Base-by-base conservation (phyloP, 2,888 invertebrate genomes). In the Calameuta pallipes region DNA sequence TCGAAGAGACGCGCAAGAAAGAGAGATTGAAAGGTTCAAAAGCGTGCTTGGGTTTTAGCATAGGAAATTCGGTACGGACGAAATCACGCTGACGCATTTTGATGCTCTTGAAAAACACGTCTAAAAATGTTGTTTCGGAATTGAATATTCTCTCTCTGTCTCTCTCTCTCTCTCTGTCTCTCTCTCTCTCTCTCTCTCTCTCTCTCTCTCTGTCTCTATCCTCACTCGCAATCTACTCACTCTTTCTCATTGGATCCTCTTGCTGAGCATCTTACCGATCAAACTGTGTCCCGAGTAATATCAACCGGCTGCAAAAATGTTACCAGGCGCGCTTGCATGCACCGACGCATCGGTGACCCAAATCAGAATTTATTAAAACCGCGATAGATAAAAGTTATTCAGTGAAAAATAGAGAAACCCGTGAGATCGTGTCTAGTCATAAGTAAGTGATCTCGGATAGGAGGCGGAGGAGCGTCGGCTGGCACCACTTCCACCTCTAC, bases 381-480 rank as follows among this genome's bases (percentile, higher is more conserved):
- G 83, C 83, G 80, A 80, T 80, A 79, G 83, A 85, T 83, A 85
- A 85, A 87, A 84, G 86, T 88, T 88, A 87, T 83, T 84, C 76
- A 80, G 82, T 23, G 82, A 83, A 85, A 86, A 88, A 88, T 84
- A 84, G 78, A 78, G 78, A 76, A 80, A 75, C 76, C 34, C 41
- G 75, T 56, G 80, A 85, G 85, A 88, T 88, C 89, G 87, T 89
- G 89, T 89, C 88, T 86, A 80, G 86, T 83, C 88, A 89, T 90
- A 90, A 90, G 89, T 87, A 56, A 90, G 89, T 85, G 88, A 88
- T 89, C 83, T 76, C 76, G 82, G 85, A 87, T 87, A 85, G 82
- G 70, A 79, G 82, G 82, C 78, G 80, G 82, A 79, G 78, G 15
- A 56, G 41, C 23, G 41, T 56, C 9, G 41, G 41, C 23, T 56